Evolutionary conservation across 2,113 vertebrate genomes (phyloP).

Genomic region (Varanus komodoensis): DNA sequence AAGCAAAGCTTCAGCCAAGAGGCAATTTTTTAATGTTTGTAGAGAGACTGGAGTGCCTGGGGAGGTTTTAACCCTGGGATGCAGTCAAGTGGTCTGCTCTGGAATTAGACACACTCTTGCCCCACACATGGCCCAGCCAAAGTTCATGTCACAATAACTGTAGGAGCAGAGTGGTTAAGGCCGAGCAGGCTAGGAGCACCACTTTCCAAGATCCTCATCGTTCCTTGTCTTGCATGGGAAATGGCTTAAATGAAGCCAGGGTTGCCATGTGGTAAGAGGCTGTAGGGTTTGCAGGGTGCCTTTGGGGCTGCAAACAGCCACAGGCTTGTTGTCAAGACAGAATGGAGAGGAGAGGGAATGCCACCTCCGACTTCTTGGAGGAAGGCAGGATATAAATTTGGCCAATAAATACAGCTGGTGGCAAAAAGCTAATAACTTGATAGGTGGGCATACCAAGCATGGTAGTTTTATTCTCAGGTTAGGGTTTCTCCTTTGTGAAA

Average conservation of each 20-base stretch:
- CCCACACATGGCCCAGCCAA: constrained; percentile 57
- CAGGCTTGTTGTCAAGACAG: too few species aligned
- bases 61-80: constrained; percentile 72
- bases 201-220: neutral
- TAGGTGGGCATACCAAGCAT: neutral
- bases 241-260: neutral
- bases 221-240: neutral
- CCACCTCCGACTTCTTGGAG: neutral
- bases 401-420: neutral
- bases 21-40: constrained; percentile 67
- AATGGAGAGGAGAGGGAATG: neutral
- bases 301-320: too few species aligned
- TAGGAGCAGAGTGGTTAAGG: neutral
- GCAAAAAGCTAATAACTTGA: neutral
- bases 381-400: neutral
- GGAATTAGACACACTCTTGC: constrained; percentile 66
- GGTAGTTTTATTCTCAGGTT: neutral
- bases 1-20: constrained; percentile 58
- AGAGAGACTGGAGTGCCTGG: constrained; percentile 30
- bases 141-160: constrained; percentile 12
- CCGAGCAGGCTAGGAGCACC: neutral
- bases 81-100: constrained; percentile 66
- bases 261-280: too few species aligned
- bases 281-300: too few species aligned
- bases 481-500: neutral